Conservation (phyloP, 2,888 invertebrate species). For the Hirtodrosophila alboralis region DNA sequence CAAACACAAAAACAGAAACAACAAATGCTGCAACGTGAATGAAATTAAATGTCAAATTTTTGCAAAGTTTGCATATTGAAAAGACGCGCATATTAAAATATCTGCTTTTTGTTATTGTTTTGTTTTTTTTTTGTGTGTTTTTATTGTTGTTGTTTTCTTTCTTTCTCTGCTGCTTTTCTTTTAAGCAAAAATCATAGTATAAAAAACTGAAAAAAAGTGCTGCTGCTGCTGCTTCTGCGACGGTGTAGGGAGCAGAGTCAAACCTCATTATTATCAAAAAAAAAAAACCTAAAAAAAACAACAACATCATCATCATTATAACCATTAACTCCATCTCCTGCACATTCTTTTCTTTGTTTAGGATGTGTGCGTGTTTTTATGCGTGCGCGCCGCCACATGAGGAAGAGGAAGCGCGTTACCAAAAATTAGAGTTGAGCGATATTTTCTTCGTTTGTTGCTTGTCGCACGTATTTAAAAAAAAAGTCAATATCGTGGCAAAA, state of each 20-base stretch:
- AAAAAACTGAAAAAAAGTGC: conserved; percentile 17
- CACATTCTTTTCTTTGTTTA: conserved; percentile 53
- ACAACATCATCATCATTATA: conserved; percentile 23
- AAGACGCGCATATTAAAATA: conserved; percentile 41
- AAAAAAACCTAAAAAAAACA: no score
- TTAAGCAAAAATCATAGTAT: conserved; percentile 33
- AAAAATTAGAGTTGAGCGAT: no score
- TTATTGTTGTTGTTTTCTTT: conserved; percentile 11
- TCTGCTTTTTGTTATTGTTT: conserved; percentile 17
- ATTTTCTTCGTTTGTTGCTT: no score
- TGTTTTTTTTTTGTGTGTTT: conserved; percentile 10
- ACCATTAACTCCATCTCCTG: conserved; percentile 32
- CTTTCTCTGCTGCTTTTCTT: conserved; percentile 36
- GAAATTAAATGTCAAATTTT: conserved; percentile 55
- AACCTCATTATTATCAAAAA: no score
- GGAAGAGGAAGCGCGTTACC: conserved; percentile 54
- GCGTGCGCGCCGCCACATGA: conserved; percentile 53
- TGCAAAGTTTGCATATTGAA: conserved; percentile 52
- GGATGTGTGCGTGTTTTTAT: conserved; percentile 53
- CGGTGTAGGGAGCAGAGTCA: conserved; percentile 28
- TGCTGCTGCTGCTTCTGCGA: conserved; percentile 7
- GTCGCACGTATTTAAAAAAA: no score
- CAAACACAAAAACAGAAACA: conserved; percentile 27
- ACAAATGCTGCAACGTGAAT: conserved; percentile 49
- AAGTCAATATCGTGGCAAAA: no score